Evolutionary conservation across 2,113 vertebrate species (phyloP).

Genomic region (Coryphaenoides rupestris): DNA sequence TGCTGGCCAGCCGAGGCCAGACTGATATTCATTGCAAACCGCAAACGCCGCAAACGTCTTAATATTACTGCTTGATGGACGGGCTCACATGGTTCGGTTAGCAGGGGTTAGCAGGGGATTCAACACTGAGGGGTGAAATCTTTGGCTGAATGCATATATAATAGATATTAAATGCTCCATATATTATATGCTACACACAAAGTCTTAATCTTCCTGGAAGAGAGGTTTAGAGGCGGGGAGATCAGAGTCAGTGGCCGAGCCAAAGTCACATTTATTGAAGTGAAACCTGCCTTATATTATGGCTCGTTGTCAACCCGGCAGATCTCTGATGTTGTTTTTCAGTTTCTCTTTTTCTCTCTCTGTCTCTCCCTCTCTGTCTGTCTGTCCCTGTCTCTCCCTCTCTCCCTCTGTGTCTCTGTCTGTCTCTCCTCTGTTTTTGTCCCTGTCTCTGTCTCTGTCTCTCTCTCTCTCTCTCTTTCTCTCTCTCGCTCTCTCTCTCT

Average conservation of each 20-base stretch:
- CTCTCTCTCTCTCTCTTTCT: too few relatives aligned
- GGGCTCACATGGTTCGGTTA: too few relatives aligned
- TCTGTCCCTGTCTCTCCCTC: constrained; percentile 32
- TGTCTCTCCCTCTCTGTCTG: constrained; percentile 17
- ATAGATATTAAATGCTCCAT: too few relatives aligned
- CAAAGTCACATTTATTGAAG: constrained; percentile 53
- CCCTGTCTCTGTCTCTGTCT: too few relatives aligned
- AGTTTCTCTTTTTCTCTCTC: constrained; percentile 32
- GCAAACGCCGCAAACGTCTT: too few relatives aligned
- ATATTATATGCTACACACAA: constrained; percentile 22
- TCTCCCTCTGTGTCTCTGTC: too few relatives aligned
- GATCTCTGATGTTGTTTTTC: constrained; percentile 60
- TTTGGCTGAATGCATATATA: constrained; percentile 26
- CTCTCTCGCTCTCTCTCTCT: too few relatives aligned
- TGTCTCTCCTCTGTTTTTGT: too few relatives aligned
- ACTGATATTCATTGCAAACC: too few relatives aligned
- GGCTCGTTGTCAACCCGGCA: constrained; percentile 43
- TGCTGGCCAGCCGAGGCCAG: too few relatives aligned
- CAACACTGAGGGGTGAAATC: constrained; percentile 40
- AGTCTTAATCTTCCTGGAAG: constrained; percentile 17
- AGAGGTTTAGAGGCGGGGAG: constrained; percentile 15
- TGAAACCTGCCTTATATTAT: constrained; percentile 70
- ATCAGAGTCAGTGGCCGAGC: constrained; percentile 48
- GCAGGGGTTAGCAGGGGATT: constrained; percentile 32
- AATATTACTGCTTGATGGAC: too few relatives aligned